These are phyloP conservation scores for Centrocercus urophasianus DNA, from an alignment of 2,113 vertebrate genomes.

Conservation along the genomic window DNA sequence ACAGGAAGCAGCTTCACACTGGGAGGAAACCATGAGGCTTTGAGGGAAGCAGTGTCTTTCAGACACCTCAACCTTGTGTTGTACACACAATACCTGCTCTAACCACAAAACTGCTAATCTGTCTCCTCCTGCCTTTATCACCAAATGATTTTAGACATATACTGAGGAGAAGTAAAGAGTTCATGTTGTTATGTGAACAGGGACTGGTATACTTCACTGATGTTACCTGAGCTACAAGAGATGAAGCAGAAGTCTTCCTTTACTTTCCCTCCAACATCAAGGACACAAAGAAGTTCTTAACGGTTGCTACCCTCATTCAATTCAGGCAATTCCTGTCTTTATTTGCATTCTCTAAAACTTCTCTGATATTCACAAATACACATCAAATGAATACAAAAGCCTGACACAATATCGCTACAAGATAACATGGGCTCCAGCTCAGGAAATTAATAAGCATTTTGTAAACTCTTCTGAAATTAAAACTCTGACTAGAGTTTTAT, in stretches of 20 bases:
- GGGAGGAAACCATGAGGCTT: not conserved
- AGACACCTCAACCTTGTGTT: not conserved
- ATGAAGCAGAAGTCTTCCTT: not conserved
- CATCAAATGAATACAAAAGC: not conserved
- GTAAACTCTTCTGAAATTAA: not conserved
- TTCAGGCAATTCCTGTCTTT: not conserved
- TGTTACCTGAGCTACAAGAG: not conserved
- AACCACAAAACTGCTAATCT: not conserved
- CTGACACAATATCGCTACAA: not conserved
- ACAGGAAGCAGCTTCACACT: not conserved
- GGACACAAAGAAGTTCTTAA: not conserved
- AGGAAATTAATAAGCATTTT: not conserved
- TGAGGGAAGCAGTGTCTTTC: not conserved
- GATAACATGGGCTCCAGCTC: not conserved
- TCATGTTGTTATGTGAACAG: not conserved
- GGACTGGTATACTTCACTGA: not conserved
- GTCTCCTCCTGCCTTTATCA: not conserved
- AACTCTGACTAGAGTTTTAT: not conserved
- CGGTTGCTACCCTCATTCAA: not conserved
- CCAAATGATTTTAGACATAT: not conserved
- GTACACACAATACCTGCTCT: not conserved
- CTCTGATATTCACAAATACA: not conserved
- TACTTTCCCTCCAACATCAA: not conserved
- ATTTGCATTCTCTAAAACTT: not conserved
- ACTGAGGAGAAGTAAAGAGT: not conserved